phyloP scores from a whole-genome alignment of 1,140 invertebrate genomes.

The Venustaconcha ellipsiformis region DNA sequence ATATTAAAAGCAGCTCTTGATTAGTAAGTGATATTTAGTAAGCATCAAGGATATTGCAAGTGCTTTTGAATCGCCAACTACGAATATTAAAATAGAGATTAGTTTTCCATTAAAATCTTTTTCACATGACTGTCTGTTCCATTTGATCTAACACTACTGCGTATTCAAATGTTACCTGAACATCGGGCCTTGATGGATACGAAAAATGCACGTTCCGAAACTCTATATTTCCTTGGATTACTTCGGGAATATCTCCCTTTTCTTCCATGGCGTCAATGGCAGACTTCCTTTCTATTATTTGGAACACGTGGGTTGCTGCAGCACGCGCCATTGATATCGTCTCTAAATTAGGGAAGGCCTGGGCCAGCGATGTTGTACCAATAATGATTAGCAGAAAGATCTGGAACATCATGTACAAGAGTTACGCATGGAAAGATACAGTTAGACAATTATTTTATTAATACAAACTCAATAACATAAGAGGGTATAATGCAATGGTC shows the following conservation, averaged over 20 bases:
- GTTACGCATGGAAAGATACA: too few relatives aligned
- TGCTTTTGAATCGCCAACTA: neutral
- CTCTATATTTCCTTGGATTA: constrained; percentile 76
- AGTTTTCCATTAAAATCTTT: neutral
- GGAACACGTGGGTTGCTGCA: constrained; percentile 81
- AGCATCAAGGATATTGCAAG: neutral
- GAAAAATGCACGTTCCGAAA: constrained; percentile 78
- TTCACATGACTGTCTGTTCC: neutral
- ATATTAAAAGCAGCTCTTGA: neutral
- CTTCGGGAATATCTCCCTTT: constrained; percentile 74
- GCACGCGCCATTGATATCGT: constrained; percentile 81
- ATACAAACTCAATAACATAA: too few relatives aligned
- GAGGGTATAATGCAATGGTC: too few relatives aligned
- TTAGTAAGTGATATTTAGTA: constrained; percentile 33
- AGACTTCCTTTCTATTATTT: constrained; percentile 79
- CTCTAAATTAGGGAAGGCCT: constrained; percentile 84
- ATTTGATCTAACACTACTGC: neutral
- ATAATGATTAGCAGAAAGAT: constrained; percentile 76
- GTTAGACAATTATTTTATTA: too few relatives aligned
- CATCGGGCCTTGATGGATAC: constrained; percentile 83
- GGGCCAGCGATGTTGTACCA: constrained; percentile 84
- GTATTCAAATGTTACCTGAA: constrained; percentile 60
- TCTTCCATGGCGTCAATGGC: constrained; percentile 77
- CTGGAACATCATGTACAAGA: constrained; percentile 18
- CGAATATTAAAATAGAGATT: neutral